Percentiles rank a stretch among this genome's conserved stretches.
These are phyloP conservation scores for Heterodera filipjevi DNA, from an alignment of 2,888 invertebrate genomes.

Conservation along the genomic window DNA sequence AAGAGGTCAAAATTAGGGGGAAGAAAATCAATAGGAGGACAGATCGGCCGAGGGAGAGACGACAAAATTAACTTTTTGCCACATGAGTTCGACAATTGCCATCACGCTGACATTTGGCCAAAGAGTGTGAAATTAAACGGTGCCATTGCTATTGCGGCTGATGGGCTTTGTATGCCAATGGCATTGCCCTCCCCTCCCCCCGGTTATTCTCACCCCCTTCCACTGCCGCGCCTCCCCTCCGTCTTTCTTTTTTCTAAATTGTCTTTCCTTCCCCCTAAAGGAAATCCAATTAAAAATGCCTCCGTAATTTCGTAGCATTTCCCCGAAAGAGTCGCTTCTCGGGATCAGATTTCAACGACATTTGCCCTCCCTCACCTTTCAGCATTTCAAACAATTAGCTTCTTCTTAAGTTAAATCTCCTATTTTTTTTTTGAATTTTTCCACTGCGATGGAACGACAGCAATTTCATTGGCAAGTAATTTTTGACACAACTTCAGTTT, in stretches of 20 bases:
- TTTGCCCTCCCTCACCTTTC: background rate
- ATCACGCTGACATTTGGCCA: background rate
- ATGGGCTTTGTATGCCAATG: background rate
- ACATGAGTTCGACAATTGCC: no score
- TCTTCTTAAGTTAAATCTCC: background rate
- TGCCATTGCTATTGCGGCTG: background rate
- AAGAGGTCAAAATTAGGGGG: no score
- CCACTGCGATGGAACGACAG: no score
- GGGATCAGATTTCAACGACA: background rate
- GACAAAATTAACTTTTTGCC: no score
- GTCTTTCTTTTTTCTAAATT: background rate
- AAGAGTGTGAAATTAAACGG: background rate
- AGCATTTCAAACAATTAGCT: background rate
- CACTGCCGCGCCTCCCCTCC: background rate
- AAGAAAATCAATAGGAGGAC: no score
- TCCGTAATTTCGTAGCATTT: background rate
- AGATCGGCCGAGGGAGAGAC: no score
- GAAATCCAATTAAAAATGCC: slow-evolving; percentile 8
- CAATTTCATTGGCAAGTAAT: no score
- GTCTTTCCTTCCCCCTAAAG: background rate
- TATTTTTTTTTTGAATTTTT: background rate
- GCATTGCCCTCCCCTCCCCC: background rate
- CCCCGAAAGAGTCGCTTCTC: background rate
- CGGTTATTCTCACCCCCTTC: background rate
- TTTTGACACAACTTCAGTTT: no score